Percentiles rank a stretch among this genome's conserved stretches.
phyloP scores from a whole-genome alignment of 1,140 invertebrate species.

The Pentalonia nigronervosa region DNA sequence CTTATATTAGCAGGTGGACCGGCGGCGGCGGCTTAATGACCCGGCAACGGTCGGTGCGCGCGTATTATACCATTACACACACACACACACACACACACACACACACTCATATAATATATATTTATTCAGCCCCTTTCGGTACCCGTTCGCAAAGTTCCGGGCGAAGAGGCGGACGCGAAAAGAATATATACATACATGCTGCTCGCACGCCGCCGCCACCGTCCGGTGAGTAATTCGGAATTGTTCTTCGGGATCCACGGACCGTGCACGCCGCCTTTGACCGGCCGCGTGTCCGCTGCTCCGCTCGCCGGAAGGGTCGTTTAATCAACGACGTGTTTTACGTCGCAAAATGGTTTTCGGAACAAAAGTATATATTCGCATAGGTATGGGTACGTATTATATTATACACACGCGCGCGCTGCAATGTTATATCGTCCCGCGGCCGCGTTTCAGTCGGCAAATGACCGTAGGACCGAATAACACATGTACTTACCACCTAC shows the following conservation, averaged over 20 bases:
- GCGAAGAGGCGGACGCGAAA: not conserved
- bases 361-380: conserved; percentile 14
- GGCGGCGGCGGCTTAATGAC: conserved; percentile 50
- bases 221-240: conserved; percentile 45
- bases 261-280: conserved; percentile 43
- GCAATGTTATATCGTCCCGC: not conserved
- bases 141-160: not conserved
- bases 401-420: not conserved
- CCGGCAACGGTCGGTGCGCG: conserved; percentile 37
- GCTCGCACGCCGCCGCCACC: not conserved
- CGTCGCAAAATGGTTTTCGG: conserved; percentile 46
- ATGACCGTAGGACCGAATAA: conserved; percentile 37
- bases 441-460: conserved; percentile 11
- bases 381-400: not conserved
- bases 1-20: conserved; percentile 56
- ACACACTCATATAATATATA: not conserved
- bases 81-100: not conserved
- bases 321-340: conserved; percentile 56
- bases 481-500: not conserved
- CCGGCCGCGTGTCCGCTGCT: not conserved
- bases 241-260: conserved; percentile 46
- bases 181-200: not conserved
- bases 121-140: not conserved
- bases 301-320: not conserved
- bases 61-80: not conserved